Evolutionary conservation across 2,888 invertebrate species (phyloP).

Genomic region (Diplazon laetatorius): DNA sequence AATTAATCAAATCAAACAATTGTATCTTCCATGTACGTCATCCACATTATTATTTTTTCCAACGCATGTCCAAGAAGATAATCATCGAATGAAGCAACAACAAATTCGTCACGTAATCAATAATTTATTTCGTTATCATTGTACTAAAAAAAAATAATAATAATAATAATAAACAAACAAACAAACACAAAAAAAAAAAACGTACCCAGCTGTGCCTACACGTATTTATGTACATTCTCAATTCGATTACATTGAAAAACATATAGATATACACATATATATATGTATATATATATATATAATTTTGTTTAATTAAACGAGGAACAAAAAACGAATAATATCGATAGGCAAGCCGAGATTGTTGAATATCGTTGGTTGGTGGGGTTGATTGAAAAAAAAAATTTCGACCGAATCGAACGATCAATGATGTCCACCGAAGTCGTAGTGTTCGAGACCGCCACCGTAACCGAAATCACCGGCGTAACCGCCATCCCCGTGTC

Average conservation of each 20-base stretch:
- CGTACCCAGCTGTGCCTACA: conserved; percentile 22
- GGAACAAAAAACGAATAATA: conserved; percentile 13
- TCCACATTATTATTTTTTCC: no score
- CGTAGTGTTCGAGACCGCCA: conserved; percentile 67
- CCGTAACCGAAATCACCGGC: conserved; percentile 65
- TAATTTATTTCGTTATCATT: conserved; percentile 59
- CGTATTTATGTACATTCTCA: conserved; percentile 55
- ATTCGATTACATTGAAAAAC: conserved; percentile 16
- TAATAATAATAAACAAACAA: no score
- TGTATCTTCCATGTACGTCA: no score
- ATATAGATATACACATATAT: conserved; percentile 5
- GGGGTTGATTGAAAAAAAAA: background rate
- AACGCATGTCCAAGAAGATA: background rate
- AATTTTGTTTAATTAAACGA: no score
- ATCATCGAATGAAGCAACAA: background rate
- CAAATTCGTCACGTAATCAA: conserved; percentile 22
- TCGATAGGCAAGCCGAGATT: conserved; percentile 3
- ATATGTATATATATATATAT: no score
- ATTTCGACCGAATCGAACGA: background rate
- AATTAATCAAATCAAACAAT: no score
- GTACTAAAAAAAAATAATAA: conserved; percentile 21
- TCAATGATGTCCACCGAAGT: conserved; percentile 59
- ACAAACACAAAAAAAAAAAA: no score
- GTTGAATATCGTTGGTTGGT: background rate
- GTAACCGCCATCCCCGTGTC: conserved; percentile 66